phyloP scores from a whole-genome alignment of 1,140 invertebrate species.

The Asobara japonica region DNA sequence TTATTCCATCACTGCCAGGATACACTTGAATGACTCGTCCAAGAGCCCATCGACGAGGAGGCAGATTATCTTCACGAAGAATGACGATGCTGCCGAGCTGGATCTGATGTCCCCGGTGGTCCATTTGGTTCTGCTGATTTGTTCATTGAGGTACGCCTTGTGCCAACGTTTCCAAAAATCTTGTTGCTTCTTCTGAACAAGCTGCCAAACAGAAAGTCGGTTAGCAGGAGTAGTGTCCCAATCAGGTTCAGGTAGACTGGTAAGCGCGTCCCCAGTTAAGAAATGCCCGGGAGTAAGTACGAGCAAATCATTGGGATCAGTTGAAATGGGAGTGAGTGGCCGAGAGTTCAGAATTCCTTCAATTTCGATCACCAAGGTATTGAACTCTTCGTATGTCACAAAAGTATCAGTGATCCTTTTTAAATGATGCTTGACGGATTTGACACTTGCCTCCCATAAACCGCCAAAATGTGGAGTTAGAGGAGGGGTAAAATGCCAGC shows the following conservation, averaged over 20 bases:
- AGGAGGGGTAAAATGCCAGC: constrained; percentile 19
- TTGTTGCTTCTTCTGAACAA: neutral
- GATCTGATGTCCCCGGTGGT: too few species aligned
- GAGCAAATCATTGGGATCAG: constrained; percentile 14
- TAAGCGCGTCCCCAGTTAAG: constrained; percentile 12
- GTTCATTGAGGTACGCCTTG: constrained; percentile 14
- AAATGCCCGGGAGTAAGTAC: constrained; percentile 17
- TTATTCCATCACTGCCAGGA: too few species aligned
- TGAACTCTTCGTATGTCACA: neutral
- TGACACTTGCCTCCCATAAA: constrained; percentile 21
- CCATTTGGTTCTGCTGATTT: neutral
- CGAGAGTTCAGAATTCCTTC: constrained; percentile 17
- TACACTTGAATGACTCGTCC: too few species aligned
- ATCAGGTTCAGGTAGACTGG: neutral
- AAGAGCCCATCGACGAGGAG: too few species aligned
- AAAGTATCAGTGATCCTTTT: neutral
- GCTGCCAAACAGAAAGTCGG: neutral
- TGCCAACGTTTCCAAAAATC: constrained; percentile 7
- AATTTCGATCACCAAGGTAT: constrained; percentile 5
- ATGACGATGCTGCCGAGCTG: too few species aligned
- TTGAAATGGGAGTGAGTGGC: constrained; percentile 4
- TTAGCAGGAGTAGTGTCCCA: neutral
- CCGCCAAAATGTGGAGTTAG: constrained; percentile 15
- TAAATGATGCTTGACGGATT: constrained; percentile 23
- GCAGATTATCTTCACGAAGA: too few species aligned